Percentiles rank a stretch among this genome's conserved stretches.
Evolutionary conservation across 2,113 vertebrate genomes (phyloP).

Genomic region (Pseudonaja textilis): DNA sequence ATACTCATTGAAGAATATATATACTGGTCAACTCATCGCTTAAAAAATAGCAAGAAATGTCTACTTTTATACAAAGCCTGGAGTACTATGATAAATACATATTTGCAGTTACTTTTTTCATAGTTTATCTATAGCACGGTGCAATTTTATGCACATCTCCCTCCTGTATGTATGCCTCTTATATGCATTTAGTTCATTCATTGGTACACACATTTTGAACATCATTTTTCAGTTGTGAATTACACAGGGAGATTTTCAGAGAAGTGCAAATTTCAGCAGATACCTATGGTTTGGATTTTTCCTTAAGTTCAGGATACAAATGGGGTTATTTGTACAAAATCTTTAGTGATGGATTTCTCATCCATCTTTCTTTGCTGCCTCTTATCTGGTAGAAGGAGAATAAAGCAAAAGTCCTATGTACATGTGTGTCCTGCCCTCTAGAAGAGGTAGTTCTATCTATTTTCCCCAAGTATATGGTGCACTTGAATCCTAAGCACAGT

Average conservation of each 20-base stretch:
- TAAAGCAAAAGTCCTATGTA: background rate
- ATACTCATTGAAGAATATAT: background rate
- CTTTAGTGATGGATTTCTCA: background rate
- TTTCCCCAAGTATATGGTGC: background rate
- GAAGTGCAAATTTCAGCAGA: background rate
- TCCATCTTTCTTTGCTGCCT: background rate
- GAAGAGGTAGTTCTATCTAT: background rate
- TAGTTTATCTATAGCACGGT: background rate
- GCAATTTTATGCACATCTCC: background rate
- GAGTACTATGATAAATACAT: background rate
- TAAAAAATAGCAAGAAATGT: background rate
- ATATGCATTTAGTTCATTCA: background rate
- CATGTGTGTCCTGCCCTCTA: background rate
- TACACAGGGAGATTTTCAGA: background rate
- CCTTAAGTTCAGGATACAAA: background rate
- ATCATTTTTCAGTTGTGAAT: background rate
- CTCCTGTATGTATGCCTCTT: background rate
- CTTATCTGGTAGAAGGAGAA: background rate
- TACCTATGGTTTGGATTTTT: background rate
- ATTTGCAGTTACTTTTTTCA: background rate
- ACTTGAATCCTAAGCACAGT: background rate
- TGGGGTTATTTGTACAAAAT: background rate
- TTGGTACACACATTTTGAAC: background rate
- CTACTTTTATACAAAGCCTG: background rate
- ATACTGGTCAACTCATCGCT: background rate